Conservation (phyloP, 2,797 vertebrate genomes). For the Gadopsis bispinosus region DNA sequence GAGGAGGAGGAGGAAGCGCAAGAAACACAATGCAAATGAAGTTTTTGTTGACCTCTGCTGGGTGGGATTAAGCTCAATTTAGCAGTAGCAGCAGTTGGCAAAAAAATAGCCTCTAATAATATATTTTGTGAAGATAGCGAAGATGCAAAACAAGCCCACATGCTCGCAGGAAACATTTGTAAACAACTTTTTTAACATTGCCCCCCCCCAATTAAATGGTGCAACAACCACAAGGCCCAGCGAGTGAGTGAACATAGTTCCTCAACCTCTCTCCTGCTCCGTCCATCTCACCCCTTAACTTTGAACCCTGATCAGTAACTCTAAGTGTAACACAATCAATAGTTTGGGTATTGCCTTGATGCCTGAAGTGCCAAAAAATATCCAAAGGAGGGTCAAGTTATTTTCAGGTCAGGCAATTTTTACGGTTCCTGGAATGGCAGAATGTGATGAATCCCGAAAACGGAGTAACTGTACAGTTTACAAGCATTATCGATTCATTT, state of each 20-base stretch:
- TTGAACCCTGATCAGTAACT: constrained; percentile 72
- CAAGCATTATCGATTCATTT: constrained; percentile 49
- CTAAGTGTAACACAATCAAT: constrained; percentile 75
- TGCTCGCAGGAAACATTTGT: constrained; percentile 25
- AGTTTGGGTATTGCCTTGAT: constrained; percentile 54
- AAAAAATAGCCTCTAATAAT: not conserved
- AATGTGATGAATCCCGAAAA: constrained; percentile 59
- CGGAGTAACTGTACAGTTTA: constrained; percentile 35
- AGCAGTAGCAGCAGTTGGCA: not conserved
- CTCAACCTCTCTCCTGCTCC: constrained; percentile 36
- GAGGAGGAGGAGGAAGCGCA: not conserved
- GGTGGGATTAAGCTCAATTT: not conserved
- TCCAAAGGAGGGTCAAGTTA: constrained; percentile 40
- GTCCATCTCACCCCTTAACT: constrained; percentile 61
- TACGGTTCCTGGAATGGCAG: constrained; percentile 60
- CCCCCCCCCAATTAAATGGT: constrained; percentile 49
- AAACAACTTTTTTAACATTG: constrained; percentile 40
- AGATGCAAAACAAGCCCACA: not conserved
- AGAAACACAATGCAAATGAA: not conserved
- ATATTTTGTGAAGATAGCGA: not conserved
- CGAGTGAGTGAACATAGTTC: constrained; percentile 17
- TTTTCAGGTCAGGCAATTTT: constrained; percentile 22
- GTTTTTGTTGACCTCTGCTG: not conserved
- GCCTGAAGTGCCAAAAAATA: constrained; percentile 65
- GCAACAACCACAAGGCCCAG: constrained; percentile 56